Evolutionary conservation across 2,113 vertebrate genomes (phyloP).

Genomic region (Mungos mungo): DNA sequence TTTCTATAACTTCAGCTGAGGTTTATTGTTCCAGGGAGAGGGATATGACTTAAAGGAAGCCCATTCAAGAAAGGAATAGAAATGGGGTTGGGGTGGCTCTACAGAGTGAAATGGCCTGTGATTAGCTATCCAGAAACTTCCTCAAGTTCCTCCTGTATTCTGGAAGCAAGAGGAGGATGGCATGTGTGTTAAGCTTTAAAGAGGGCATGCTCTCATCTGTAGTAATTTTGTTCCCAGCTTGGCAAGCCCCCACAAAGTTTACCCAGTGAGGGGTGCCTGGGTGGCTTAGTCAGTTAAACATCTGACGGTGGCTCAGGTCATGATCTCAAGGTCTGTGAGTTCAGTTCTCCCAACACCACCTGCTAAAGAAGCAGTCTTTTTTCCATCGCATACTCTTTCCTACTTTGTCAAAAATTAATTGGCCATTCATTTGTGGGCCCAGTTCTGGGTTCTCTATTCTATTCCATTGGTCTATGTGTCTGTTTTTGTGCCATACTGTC

Average conservation of each 20-base stretch:
- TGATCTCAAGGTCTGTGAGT: too few relatives aligned
- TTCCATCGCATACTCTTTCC: too few relatives aligned
- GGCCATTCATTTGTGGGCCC: too few relatives aligned
- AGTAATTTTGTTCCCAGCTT: not conserved
- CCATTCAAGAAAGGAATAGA: not conserved
- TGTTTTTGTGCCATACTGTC: too few relatives aligned
- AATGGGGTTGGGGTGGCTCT: not conserved
- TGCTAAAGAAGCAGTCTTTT: too few relatives aligned
- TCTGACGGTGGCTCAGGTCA: too few relatives aligned
- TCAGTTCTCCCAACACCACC: too few relatives aligned
- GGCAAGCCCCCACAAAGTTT: not conserved
- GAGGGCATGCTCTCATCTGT: not conserved
- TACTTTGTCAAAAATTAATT: too few relatives aligned
- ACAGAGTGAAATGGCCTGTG: not conserved
- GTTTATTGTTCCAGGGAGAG: not conserved
- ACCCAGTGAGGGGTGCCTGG: not conserved
- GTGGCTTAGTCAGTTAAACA: too few relatives aligned
- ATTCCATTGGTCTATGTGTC: too few relatives aligned
- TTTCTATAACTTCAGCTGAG: not conserved
- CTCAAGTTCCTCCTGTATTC: not conserved
- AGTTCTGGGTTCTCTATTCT: too few relatives aligned
- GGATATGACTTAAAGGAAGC: not conserved
- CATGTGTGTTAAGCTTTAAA: not conserved
- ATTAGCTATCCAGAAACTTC: not conserved
- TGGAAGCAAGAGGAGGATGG: not conserved